Percentiles rank a stretch among this genome's conserved stretches.
Conservation (phyloP, 1,140 invertebrate species). For the Drosophila santomea region DNA sequence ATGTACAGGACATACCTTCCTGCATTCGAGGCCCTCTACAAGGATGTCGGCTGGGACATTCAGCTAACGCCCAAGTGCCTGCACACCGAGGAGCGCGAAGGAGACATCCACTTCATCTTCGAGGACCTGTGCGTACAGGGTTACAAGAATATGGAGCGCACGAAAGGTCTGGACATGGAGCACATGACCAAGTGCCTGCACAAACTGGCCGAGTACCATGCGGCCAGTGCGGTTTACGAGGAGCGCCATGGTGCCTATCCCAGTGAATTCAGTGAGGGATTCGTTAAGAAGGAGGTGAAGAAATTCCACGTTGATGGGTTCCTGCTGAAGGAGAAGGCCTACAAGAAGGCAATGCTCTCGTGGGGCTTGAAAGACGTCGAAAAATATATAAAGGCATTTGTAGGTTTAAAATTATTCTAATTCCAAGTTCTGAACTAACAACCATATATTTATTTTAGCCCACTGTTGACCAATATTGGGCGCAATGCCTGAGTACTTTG, state of each 20-base stretch:
- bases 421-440: not conserved
- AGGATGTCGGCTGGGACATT: slow-evolving; percentile 53
- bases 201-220: slow-evolving; percentile 86
- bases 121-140: slow-evolving; percentile 53
- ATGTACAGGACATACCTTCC: slow-evolving; percentile 57
- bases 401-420: slow-evolving; percentile 33
- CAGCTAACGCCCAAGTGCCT: slow-evolving; percentile 69
- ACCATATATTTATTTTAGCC: slow-evolving; percentile 37
- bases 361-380: slow-evolving; percentile 65
- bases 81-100: slow-evolving; percentile 42
- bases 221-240: slow-evolving; percentile 81
- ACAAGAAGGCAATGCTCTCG: slow-evolving; percentile 54
- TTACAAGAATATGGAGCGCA: slow-evolving; percentile 82
- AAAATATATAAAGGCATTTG: slow-evolving; percentile 61
- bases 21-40: slow-evolving; percentile 49
- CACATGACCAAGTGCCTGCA: slow-evolving; percentile 85
- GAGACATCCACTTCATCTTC: slow-evolving; percentile 62
- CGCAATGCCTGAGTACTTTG: slow-evolving; percentile 21
- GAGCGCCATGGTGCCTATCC: slow-evolving; percentile 60
- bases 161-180: slow-evolving; percentile 85
- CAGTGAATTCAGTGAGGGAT: slow-evolving; percentile 59
- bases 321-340: slow-evolving; percentile 15
- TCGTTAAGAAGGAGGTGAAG: slow-evolving; percentile 23
- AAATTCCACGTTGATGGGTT: slow-evolving; percentile 36
- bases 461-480: slow-evolving; percentile 57